These are phyloP conservation scores for Rallus crepitans DNA, from an alignment of 2,797 vertebrate species.

Conservation along the genomic window DNA sequence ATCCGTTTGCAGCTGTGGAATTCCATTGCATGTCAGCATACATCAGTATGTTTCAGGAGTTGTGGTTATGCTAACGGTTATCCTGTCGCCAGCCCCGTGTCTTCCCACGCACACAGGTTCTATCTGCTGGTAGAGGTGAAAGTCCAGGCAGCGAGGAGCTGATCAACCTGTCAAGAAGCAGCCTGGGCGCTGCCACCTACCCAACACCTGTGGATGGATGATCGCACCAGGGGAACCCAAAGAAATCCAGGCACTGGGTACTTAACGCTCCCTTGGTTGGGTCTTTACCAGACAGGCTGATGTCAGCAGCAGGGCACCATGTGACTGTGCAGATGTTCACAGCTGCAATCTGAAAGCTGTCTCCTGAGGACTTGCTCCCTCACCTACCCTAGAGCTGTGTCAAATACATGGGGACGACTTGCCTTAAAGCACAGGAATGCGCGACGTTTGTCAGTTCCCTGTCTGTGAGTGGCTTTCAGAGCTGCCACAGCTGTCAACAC, in stretches of 20 bases:
- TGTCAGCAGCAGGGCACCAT: neutral
- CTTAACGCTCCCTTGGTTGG: rapidly evolving
- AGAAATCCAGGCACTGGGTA: neutral
- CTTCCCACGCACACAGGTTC: neutral
- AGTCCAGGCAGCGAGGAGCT: neutral
- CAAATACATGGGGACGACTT: no score
- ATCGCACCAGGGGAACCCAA: neutral
- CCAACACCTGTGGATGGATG: rapidly evolving
- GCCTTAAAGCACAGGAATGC: rapidly evolving
- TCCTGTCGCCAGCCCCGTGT: neutral
- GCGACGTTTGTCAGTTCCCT: rapidly evolving
- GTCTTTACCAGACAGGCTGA: neutral
- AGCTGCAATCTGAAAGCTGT: neutral
- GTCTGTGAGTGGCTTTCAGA: neutral
- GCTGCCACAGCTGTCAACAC: no score
- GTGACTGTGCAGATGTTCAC: neutral
- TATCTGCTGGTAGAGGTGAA: neutral
- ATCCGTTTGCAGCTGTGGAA: neutral
- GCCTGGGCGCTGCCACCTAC: rapidly evolving
- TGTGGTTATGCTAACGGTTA: neutral
- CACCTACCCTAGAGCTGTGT: neutral
- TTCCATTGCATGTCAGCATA: neutral
- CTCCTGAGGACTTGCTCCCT: neutral
- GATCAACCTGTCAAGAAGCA: no score
- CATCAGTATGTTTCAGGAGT: neutral